Evolutionary conservation across 2,797 vertebrate species (phyloP).

Genomic region (Lagorchestes hirsutus): DNA sequence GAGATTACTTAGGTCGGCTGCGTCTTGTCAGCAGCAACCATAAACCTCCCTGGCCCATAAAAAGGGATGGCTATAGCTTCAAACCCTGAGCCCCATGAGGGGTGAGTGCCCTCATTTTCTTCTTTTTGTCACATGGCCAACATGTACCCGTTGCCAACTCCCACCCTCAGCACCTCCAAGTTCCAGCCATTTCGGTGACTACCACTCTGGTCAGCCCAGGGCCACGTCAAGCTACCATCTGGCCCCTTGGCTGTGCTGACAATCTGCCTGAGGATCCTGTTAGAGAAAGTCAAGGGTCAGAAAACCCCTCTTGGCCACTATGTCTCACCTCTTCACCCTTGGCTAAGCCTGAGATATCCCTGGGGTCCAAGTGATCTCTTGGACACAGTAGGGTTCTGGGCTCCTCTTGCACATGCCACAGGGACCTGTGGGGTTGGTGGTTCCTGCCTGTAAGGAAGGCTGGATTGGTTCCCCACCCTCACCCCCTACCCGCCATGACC

Average conservation of each 20-base stretch:
- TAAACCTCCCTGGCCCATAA: not conserved
- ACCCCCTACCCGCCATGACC: conserved; percentile 15
- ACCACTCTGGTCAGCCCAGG: not conserved
- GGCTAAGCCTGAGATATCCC: not conserved
- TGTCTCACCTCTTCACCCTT: not conserved
- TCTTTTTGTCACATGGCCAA: not conserved
- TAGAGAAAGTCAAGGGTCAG: not conserved
- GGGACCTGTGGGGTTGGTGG: not conserved
- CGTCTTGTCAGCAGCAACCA: not conserved
- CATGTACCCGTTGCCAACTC: not conserved
- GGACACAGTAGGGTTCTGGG: too few relatives aligned
- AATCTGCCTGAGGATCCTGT: not conserved
- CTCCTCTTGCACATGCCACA: not conserved
- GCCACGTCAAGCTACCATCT: not conserved
- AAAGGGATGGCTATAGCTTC: not conserved
- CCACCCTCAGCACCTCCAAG: not conserved
- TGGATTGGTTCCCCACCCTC: not conserved
- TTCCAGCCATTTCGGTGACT: not conserved
- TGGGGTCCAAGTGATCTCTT: not conserved
- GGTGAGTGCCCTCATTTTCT: not conserved
- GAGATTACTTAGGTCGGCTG: not conserved
- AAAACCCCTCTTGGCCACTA: not conserved
- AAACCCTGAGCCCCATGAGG: not conserved
- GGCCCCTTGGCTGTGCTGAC: not conserved
- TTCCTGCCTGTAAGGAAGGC: not conserved